phyloP scores from a whole-genome alignment of 2,113 vertebrate species.

The Tauraco erythrolophus region DNA sequence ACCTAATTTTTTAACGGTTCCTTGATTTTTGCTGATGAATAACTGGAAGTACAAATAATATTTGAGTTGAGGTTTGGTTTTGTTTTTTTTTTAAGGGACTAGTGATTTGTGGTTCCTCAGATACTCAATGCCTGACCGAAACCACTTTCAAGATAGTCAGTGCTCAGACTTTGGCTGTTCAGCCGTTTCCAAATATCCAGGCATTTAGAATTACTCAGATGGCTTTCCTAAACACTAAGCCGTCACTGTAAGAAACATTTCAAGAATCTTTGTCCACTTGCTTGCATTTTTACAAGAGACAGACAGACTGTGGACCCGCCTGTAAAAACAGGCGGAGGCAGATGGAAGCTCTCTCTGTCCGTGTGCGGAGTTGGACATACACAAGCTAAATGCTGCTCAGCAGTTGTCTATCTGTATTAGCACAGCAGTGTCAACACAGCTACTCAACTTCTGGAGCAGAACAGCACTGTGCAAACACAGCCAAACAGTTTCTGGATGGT shows the following conservation, averaged over 20 bases:
- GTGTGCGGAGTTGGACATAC: conserved; percentile 31
- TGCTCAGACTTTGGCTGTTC: not conserved
- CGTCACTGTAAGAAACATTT: not conserved
- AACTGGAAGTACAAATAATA: not conserved
- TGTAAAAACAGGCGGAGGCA: not conserved
- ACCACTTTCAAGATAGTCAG: not conserved
- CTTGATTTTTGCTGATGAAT: not conserved
- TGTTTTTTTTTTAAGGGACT: not conserved
- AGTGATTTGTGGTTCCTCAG: not conserved
- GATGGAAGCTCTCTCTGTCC: conserved; percentile 29
- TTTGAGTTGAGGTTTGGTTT: not conserved
- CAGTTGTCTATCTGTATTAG: not conserved
- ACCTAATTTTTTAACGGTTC: not conserved
- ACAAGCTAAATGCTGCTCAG: not conserved
- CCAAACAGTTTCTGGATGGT: conserved; percentile 6
- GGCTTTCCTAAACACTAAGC: not conserved
- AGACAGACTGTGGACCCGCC: not conserved
- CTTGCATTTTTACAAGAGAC: not conserved
- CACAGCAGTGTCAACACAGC: conserved; percentile 53
- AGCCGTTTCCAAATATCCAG: not conserved
- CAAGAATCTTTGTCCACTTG: not conserved
- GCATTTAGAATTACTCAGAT: not conserved
- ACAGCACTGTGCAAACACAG: conserved; percentile 49
- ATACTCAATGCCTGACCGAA: not conserved
- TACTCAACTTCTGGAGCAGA: conserved; percentile 31